Evolutionary conservation across 2,113 vertebrate genomes (phyloP), one percentile per base, ranked within the genome.

Genomic region (Dendropsophus ebraccatus): DNA sequence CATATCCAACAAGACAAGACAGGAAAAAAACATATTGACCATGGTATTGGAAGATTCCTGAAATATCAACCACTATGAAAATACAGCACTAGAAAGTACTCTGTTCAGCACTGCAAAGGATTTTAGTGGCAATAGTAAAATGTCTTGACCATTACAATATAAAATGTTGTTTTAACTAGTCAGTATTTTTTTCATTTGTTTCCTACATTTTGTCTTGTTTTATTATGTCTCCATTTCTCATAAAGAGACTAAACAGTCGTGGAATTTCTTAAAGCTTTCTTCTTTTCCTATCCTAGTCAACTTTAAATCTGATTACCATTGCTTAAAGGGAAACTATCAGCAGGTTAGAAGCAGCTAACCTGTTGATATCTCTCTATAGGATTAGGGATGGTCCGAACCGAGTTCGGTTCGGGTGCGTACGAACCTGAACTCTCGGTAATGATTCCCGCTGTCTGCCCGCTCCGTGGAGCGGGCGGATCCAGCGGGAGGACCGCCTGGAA

Each of bases 161-260:
- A 76, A 88, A 21, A 58, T 77, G 32, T 54, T 74, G 4, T 41
- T 76, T 85, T 54, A 50, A 81, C 54, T 41, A 69, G 45, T 74
- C 13, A 25, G 23, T 70, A 74, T 87, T 75, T 81, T 23, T 32
- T 81, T 76, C 30, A 58, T 60, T 23, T 87, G 37, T 79, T 70
- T 79, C 23, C 69, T 69, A 65, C 62, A 35, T 86, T 81, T 72
- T 81, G 78, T 72, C 37, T 12, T 86, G 49, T 72, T 78, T 76
- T 76, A 45, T 79, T 52, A 69, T 69, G 65, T 69, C 65, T 69
- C 23, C 17, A 78, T 70, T 82, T 69, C 47, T 67, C 81, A 82
- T 45, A 67, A 47, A 76, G 49, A 65, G 47, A 70, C n/a, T 81
- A 37, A 62, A 45, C 19, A 16, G 23, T 13, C 23, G 49, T 77